phyloP scores from a whole-genome alignment of 1,140 invertebrate genomes.

The Apis florea region DNA sequence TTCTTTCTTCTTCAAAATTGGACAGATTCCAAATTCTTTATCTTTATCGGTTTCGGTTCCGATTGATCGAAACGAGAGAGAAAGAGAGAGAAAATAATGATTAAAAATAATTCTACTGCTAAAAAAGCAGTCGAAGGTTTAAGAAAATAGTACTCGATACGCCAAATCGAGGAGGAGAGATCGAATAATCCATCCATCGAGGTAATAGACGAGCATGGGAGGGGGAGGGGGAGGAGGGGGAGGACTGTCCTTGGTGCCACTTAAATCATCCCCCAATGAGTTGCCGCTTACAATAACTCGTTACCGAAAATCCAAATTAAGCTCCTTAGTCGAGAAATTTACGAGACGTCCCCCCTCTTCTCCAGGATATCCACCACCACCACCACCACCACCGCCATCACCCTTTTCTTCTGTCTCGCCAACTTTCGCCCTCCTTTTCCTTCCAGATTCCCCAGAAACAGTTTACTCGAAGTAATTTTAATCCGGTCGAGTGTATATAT shows the following conservation, averaged over 20 bases:
- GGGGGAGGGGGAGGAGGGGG: not conserved
- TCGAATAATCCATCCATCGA: slow-evolving; percentile 58
- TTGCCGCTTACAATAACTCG: slow-evolving; percentile 77
- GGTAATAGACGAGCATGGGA: slow-evolving; percentile 55
- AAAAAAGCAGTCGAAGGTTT: too few relatives aligned
- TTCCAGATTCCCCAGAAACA: slow-evolving; percentile 51
- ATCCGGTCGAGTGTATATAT: slow-evolving; percentile 68
- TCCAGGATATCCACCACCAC: not conserved
- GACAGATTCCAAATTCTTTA: too few relatives aligned
- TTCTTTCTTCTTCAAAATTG: too few relatives aligned
- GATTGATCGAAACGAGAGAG: too few relatives aligned
- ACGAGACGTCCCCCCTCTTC: slow-evolving; percentile 69
- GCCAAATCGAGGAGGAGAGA: slow-evolving; percentile 54
- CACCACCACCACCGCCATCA: slow-evolving; percentile 25
- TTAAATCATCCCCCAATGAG: slow-evolving; percentile 71
- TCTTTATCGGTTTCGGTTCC: too few relatives aligned
- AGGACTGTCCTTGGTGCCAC: slow-evolving; percentile 61
- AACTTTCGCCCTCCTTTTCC: slow-evolving; percentile 30
- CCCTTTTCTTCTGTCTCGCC: slow-evolving; percentile 13
- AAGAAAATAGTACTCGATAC: too few relatives aligned
- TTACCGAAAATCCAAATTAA: slow-evolving; percentile 80
- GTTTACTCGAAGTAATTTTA: slow-evolving; percentile 79
- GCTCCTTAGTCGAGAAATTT: slow-evolving; percentile 80
- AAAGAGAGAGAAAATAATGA: too few relatives aligned
- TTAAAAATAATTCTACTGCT: too few relatives aligned